Base-by-base conservation (phyloP, 2,888 invertebrate genomes). In the Hanleya hanleyi region DNA sequence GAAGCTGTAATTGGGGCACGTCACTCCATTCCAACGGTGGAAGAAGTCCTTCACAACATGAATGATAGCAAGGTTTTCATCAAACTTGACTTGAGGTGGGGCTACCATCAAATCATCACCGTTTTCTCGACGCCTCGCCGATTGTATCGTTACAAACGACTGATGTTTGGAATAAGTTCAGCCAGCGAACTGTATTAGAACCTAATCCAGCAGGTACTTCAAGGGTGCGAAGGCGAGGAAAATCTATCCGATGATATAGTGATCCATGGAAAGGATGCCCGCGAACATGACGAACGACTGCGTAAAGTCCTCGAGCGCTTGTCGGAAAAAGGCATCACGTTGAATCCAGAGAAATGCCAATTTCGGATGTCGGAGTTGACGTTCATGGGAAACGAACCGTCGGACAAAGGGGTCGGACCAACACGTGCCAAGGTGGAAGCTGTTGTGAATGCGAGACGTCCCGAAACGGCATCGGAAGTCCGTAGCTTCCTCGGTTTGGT, bases 261-360 rank as follows among this genome's bases (percentile, higher is more conserved):
- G n/a, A 71, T 81, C 9, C 77, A 80, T 77, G 79, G 79, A 6
- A 29, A 33, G 32, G 69, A 41, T 61, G 18, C 51, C 5, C 38
- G 74, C 50, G 77, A 82, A 35, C 80, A 80, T 67, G 73, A 77
- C 51, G 15, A 57, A 26, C 26, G 76, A 50, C 37, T 82, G 26
- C 3, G 62, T 1, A 62, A 65, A 12, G 69, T 76, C 9, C 61
- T 83, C 49, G 29, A 76, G n/a, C 38, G 51, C 29, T n/a, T 82
- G 9, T 32, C 49, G 36, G 75, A 72, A 18, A 73, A 75, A 32
- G 73, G 76, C 18, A 22, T 82, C 1, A 82, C 76, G 1, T 32
- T 81, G 15, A 78, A 77, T 68, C 22, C n/a, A 64, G 70, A 74
- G 1, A 81, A 81, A 68, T 80, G 78, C 69, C 32, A 77, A 70